Conservation (phyloP, 2,888 invertebrate species). For the Latrodectus hesperus region DNA sequence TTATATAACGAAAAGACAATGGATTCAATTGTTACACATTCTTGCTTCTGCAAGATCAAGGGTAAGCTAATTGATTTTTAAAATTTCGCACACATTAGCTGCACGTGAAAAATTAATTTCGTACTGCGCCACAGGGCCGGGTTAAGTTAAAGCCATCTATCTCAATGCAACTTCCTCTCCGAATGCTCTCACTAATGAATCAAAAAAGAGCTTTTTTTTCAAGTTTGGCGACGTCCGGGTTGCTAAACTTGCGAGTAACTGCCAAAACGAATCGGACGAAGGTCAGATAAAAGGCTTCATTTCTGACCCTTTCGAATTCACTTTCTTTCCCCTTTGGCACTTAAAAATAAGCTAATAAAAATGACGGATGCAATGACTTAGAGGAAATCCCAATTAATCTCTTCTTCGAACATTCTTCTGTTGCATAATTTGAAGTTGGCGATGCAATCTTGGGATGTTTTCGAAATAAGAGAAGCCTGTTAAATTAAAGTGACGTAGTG, state of each 20-base stretch:
- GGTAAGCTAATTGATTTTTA: background rate
- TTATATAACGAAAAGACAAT: background rate
- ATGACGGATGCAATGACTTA: too few relatives aligned
- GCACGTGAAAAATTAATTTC: background rate
- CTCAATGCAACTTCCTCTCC: constrained; percentile 2
- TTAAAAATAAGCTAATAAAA: background rate
- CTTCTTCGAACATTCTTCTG: too few relatives aligned
- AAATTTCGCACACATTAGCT: background rate
- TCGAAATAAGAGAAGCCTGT: too few relatives aligned
- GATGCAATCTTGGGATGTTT: too few relatives aligned
- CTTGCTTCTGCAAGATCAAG: background rate
- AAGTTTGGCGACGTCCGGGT: constrained; percentile 50
- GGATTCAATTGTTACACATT: background rate
- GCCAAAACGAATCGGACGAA: constrained; percentile 33
- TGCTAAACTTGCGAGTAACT: constrained; percentile 33
- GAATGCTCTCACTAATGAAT: background rate
- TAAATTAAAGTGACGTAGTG: too few relatives aligned
- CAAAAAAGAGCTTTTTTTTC: background rate
- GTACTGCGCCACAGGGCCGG: background rate
- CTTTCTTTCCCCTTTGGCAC: constrained; percentile 8
- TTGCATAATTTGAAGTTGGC: too few relatives aligned
- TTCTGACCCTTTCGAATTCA: constrained; percentile 14
- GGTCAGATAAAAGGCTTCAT: constrained; percentile 29
- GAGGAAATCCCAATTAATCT: too few relatives aligned
- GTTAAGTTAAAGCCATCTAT: background rate